Evolutionary conservation across 2,113 vertebrate genomes (phyloP), one percentile per base, ranked within the genome.

Genomic region (Trinectes maculatus): DNA sequence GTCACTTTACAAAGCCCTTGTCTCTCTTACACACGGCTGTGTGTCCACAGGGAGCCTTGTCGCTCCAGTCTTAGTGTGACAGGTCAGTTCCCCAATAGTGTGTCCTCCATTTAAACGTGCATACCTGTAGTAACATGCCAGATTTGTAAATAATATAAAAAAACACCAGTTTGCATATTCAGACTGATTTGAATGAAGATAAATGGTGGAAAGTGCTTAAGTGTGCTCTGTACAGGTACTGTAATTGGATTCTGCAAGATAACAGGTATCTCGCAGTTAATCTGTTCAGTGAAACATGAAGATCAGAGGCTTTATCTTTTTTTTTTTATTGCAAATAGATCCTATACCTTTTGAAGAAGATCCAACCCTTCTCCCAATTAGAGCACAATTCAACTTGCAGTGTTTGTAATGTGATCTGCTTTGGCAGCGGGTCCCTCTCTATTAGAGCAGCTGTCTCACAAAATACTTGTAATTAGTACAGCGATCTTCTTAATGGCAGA

Each of bases 401-500:
- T 74, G 71, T 73, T 71, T 87, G 52, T 44, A 82, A 74, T 40
- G 21, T 52, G 57, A 83, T 84, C 56, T 66, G 78, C 74, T n/a
- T 2, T 65, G 39, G 85, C 6, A 33, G 67, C 47, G 48, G 13
- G 66, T 70, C 72, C 47, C 22, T 36, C 7, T 61, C 42, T 80
- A 71, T 86, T 89, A 84, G 29, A 71, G 53, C 3, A n/a, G 6
- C 57, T 73, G 64, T 70, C 62, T 62, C 61, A 46, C 71, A 72
- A 82, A 83, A 86, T 49, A 54, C 64, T 65, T 18, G 57, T 67
- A 86, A 78, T 87, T 83, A 81, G 43, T 76, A 60, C 26, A 39
- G 51, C 46, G 68, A 74, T 67, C 53, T 40, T 82, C 54, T 24
- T 75, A 80, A 82, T 70, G 56, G 48, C 49, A 47, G 66, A 73